Conservation (phyloP, 2,888 invertebrate species). For the Unio pictorum region DNA sequence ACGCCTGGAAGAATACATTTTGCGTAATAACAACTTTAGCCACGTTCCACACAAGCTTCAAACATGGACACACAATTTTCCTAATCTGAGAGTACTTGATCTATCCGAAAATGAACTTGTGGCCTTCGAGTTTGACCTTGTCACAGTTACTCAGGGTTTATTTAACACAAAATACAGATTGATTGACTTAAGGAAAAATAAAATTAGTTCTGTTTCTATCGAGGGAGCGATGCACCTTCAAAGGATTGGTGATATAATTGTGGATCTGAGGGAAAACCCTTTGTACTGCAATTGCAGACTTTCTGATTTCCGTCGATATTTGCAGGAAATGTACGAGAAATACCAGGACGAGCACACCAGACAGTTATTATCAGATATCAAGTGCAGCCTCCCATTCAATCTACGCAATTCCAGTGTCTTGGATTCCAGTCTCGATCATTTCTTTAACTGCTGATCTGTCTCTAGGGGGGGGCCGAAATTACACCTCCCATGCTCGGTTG, state of each 20-base stretch:
- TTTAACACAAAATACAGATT: slow-evolving; percentile 16
- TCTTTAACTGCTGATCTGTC: too few relatives aligned
- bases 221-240: slow-evolving; percentile 11
- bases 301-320: slow-evolving; percentile 15
- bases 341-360: slow-evolving; percentile 11
- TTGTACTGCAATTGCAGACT: slow-evolving; percentile 21
- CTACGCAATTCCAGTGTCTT: too few relatives aligned
- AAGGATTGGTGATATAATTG: slow-evolving; percentile 17
- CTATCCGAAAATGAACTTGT: slow-evolving; percentile 27
- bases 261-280: slow-evolving; percentile 30
- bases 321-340: slow-evolving; percentile 20
- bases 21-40: slow-evolving; percentile 25
- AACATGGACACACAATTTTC: slow-evolving; percentile 27
- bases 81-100: slow-evolving; percentile 22
- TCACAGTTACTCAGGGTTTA: slow-evolving; percentile 3
- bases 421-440: too few relatives aligned
- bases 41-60: slow-evolving; percentile 26
- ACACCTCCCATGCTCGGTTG: too few relatives aligned
- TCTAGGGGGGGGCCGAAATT: too few relatives aligned
- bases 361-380: slow-evolving; percentile 21
- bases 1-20: slow-evolving; percentile 30
- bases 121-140: slow-evolving; percentile 27
- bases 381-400: slow-evolving; percentile 7
- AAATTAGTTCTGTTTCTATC: slow-evolving; percentile 15
- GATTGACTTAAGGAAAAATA: slow-evolving; percentile 24